Evolutionary conservation across 1,140 invertebrate species (phyloP), one percentile per base, ranked within the genome.

Genomic region (Drosophila pruinosa): DNA sequence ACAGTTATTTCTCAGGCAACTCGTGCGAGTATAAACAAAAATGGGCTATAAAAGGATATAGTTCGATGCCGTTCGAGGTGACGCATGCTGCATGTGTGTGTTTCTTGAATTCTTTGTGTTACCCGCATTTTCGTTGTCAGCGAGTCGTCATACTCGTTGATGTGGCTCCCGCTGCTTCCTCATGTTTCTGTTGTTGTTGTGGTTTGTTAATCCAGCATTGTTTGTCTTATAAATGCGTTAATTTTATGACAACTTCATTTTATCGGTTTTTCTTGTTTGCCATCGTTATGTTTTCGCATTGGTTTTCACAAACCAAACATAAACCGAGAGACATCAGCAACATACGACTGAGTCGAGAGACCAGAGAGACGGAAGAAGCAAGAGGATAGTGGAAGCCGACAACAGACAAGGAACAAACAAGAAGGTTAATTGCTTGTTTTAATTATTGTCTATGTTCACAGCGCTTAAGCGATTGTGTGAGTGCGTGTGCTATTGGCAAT

Each of bases 191-290:
- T 22, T 52, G 39, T 22, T 62, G 57, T 41, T 54, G 48, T 12
- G 52, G 48, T 72, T 81, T 86, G 81, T 86, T 88, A 85, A 86
- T 85, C 81, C 77, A 47, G 81, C 73, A 85, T 86, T 85, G 81
- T 86, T 78, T 86, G 82, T 67, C 67, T 82, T 81, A 86, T 88
- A 88, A 86, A 88, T 88, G 81, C 81, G 81, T 86, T 86, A 86
- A 86, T 86, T 88, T 86, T 86, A 86, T 86, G 81, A 88, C 82
- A 86, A 86, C 78, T 86, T 86, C 82, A 88, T 88, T 86, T 86
- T 88, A 86, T 86, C 82, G 81, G 74, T 78, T 88, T 78, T 75
- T 65, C 82, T 69, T 85, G 77, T 86, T 85, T 85, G 73, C 80
- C 62, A 69, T 74, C 82, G 68, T 53, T 62, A 3, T 45, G 12